Evolutionary conservation across 2,888 invertebrate genomes (phyloP).

Genomic region (Nysson spinosus): DNA sequence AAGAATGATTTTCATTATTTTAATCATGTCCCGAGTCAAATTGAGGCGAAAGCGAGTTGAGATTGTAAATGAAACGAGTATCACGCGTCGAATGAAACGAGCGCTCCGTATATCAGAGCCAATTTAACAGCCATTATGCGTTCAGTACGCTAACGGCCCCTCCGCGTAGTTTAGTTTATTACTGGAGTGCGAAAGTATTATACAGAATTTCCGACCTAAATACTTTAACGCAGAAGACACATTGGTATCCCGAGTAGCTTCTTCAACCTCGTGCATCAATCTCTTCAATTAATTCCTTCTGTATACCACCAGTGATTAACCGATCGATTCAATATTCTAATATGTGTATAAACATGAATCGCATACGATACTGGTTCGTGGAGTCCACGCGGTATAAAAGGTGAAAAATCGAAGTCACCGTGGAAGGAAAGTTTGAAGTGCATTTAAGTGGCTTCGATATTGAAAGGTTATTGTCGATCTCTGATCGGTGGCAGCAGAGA

Average conservation of each 20-base stretch:
- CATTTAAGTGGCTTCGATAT: constrained; percentile 7
- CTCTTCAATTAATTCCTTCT: no score
- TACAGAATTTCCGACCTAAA: constrained; percentile 35
- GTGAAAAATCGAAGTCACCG: no score
- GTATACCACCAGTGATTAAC: no score
- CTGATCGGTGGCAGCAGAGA: constrained; percentile 22
- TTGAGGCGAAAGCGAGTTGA: constrained; percentile 37
- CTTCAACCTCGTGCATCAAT: no score
- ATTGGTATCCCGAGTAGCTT: not conserved
- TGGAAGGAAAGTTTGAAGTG: constrained; percentile 10
- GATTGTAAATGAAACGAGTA: constrained; percentile 42
- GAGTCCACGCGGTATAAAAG: no score
- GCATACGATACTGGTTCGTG: no score
- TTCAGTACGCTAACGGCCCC: constrained; percentile 41
- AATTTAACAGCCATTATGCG: constrained; percentile 55
- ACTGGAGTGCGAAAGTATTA: constrained; percentile 39
- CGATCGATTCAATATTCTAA: no score
- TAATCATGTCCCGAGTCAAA: constrained; percentile 26
- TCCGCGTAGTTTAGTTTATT: constrained; percentile 40
- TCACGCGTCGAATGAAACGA: constrained; percentile 33
- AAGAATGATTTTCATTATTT: constrained; percentile 2
- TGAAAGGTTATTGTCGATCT: constrained; percentile 15
- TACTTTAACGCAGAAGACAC: constrained; percentile 5
- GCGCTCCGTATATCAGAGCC: constrained; percentile 41
- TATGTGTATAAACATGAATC: no score